These are phyloP conservation scores for Drosophila ohnishii DNA, from an alignment of 1,140 invertebrate genomes.

Conservation along the genomic window DNA sequence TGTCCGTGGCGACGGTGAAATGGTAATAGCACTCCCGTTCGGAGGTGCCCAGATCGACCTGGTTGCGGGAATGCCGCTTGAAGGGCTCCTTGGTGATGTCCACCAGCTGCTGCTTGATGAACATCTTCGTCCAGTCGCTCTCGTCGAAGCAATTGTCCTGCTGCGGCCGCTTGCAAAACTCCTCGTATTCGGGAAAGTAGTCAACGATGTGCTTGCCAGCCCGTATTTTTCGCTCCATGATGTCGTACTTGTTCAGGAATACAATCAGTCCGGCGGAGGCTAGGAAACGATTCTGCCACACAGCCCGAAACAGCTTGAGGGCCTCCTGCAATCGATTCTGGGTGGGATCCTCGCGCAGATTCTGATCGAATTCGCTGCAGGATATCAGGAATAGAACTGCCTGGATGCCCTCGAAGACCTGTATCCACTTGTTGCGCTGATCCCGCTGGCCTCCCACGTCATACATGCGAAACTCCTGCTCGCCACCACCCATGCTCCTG, in stretches of 20 bases:
- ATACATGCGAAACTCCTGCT: conserved; percentile 90
- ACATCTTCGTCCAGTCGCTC: conserved; percentile 87
- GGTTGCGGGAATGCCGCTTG: conserved; percentile 75
- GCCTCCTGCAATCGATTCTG: conserved; percentile 90
- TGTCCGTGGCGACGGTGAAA: conserved; percentile 89
- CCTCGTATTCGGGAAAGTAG: conserved; percentile 87
- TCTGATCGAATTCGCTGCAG: conserved; percentile 90
- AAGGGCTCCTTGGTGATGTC: conserved; percentile 79
- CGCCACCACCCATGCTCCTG: conserved; percentile 87
- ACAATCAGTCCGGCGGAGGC: conserved; percentile 89
- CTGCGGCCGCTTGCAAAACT: conserved; percentile 83
- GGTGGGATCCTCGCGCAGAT: conserved; percentile 87
- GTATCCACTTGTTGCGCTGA: conserved; percentile 93
- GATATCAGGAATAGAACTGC: conserved; percentile 91
- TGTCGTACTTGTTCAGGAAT: conserved; percentile 93
- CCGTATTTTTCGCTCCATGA: conserved; percentile 88
- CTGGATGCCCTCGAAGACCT: conserved; percentile 92
- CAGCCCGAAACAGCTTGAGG: conserved; percentile 88
- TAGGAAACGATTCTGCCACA: conserved; percentile 91
- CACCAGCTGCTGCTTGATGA: conserved; percentile 88
- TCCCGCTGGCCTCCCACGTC: conserved; percentile 92
- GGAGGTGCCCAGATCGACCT: conserved; percentile 60
- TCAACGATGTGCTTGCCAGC: conserved; percentile 86
- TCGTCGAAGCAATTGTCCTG: conserved; percentile 85
- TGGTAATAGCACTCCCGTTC: conserved; percentile 87